Percentiles rank a stretch among this genome's conserved stretches.
Evolutionary conservation across 2,113 vertebrate genomes (phyloP).

Genomic region (Verasper variegatus): DNA sequence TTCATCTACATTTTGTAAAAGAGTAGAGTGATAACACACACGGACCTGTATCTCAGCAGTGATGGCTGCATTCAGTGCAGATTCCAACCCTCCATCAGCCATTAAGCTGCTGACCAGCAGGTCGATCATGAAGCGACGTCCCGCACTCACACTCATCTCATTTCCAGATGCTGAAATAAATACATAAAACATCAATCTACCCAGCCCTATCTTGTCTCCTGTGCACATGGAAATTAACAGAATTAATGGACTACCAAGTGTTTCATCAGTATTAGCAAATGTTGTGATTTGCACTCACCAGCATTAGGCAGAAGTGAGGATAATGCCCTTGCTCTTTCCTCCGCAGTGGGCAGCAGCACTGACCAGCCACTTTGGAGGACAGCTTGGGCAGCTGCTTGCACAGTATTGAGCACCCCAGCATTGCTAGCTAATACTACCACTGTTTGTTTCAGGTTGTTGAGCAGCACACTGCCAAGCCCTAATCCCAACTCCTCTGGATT

Average conservation of each 20-base stretch:
- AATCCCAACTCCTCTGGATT: constrained; percentile 94
- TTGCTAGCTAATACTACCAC: constrained; percentile 96
- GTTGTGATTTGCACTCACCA: constrained; percentile 78
- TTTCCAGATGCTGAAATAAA: constrained; percentile 88
- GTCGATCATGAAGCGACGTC: constrained; percentile 97
- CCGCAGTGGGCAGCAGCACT: constrained; percentile 93
- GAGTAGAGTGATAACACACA: constrained; percentile 14
- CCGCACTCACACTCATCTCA: constrained; percentile 93
- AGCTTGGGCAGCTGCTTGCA: constrained; percentile 93
- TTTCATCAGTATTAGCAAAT: neutral
- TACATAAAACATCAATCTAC: neutral
- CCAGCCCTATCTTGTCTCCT: neutral
- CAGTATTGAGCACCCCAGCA: constrained; percentile 91
- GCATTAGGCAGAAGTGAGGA: constrained; percentile 94
- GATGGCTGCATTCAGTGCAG: constrained; percentile 94
- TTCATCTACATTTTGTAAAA: neutral
- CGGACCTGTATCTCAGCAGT: constrained; percentile 96
- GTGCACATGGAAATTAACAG: neutral
- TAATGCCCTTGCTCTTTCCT: constrained; percentile 93
- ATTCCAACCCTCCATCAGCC: constrained; percentile 97
- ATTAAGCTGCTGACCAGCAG: constrained; percentile 97
- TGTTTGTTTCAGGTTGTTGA: constrained; percentile 97
- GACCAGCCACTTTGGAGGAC: constrained; percentile 99
- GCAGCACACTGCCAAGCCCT: constrained; percentile 90
- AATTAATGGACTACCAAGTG: neutral